Base-by-base conservation (phyloP, 2,113 vertebrate species). In the Datnioides undecimradiatus region DNA sequence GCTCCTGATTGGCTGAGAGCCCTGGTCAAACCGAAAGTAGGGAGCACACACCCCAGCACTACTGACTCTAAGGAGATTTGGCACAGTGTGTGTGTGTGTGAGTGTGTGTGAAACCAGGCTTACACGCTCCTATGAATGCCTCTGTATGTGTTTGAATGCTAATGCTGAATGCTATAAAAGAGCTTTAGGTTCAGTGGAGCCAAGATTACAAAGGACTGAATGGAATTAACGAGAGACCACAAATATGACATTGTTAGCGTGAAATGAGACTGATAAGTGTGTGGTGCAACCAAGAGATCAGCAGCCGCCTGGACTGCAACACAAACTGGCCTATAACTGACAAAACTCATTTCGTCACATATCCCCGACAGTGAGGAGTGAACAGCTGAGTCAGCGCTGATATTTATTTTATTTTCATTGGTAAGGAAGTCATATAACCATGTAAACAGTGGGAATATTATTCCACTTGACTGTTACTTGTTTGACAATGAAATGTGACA, bases 1-100 rank as follows among this genome's bases (percentile, higher is more conserved):
- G 54, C 69, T 46, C 46, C 85, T 82, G 82, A 91, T 91, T 90
- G 91, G 91, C 66, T 76, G 52, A 83, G 57, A 85, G 84, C 40
- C 66, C 73, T 74, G 79, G 19, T 83, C 41, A 38, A 51, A 72
- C 31, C 36, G 49, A 75, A 69, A 74, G 65, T 23, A 49, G 8
- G n/a, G 46, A 59, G 38, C 81, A 80, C 69, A 58, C 79, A 64
- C 36, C 55, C 21, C 25, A n/a, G 49, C 13, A 29, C 59, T 6
- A 65, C 21, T 54, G 60, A 76, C 58, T 48, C 34, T 80, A 85
- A 91, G 79, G 13, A 76, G 86, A 81, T 90, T 87, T 91, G 43
- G 46, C 59, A 45, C 64, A 34, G 54, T 55, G 46, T 54, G 63
- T 54, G 12, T 72, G 65, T n/a, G 49, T 54, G 51, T 49, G n/a